phyloP scores from a whole-genome alignment of 2,797 vertebrate genomes.

The Onychomys torridus region DNA sequence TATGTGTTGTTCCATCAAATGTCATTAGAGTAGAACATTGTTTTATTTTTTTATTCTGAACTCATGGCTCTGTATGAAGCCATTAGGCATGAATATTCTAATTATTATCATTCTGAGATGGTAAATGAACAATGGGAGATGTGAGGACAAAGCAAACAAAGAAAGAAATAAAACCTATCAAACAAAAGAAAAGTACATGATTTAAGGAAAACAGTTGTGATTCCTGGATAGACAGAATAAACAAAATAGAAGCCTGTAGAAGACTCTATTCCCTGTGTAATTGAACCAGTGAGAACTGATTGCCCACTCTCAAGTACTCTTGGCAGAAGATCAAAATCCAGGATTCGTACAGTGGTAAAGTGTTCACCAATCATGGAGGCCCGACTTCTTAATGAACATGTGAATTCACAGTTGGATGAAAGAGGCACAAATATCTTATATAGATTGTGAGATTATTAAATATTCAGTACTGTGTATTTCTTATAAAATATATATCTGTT shows the following conservation, averaged over 20 bases:
- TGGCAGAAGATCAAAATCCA: background rate
- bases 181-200: background rate
- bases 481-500: background rate
- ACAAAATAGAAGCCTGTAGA: background rate
- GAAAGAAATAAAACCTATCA: no score
- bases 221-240: background rate
- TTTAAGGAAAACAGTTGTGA: background rate
- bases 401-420: background rate
- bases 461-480: background rate
- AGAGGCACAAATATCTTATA: background rate
- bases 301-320: background rate
- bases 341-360: background rate
- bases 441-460: background rate
- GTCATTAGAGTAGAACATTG: background rate
- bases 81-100: no score
- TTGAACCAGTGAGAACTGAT: background rate
- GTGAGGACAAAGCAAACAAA: background rate
- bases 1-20: background rate
- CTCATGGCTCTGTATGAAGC: background rate
- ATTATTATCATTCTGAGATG: background rate
- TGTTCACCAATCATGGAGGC: background rate
- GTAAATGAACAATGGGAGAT: background rate
- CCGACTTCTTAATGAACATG: background rate
- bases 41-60: background rate
- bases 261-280: background rate